Evolutionary conservation across 1,140 invertebrate species (phyloP).

Genomic region (Aphaenogaster floridana): DNA sequence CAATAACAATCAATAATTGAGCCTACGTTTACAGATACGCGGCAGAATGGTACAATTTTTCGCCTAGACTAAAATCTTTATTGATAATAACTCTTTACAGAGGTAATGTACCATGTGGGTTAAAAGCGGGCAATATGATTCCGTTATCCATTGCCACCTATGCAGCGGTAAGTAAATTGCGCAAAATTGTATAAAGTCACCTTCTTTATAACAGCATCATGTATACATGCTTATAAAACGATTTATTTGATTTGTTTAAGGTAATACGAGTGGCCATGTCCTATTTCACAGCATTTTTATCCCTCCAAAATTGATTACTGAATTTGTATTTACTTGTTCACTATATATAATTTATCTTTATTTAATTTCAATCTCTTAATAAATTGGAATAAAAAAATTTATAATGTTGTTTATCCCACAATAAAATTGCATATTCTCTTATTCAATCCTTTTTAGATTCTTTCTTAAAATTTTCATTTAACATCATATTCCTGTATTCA

Average conservation of each 20-base stretch:
- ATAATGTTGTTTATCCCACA: background rate
- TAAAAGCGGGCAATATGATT: slow-evolving; percentile 37
- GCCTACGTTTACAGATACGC: background rate
- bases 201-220: background rate
- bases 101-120: slow-evolving; percentile 4
- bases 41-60: slow-evolving; percentile 28
- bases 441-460: background rate
- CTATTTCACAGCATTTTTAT: slow-evolving; percentile 27
- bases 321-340: too few relatives aligned
- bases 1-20: background rate
- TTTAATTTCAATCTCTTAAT: too few relatives aligned
- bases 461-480: too few relatives aligned
- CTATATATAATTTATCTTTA: too few relatives aligned
- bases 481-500: too few relatives aligned
- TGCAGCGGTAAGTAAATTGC: background rate
- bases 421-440: background rate
- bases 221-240: background rate
- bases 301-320: slow-evolving; percentile 5
- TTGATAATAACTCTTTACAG: slow-evolving; percentile 27
- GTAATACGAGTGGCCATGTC: slow-evolving; percentile 17
- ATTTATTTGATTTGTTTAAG: background rate
- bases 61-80: slow-evolving; percentile 41
- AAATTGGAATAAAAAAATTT: too few relatives aligned
- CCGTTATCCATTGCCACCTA: slow-evolving; percentile 35
- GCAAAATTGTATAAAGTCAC: background rate